Evolutionary conservation across 1,140 invertebrate species (phyloP), one percentile per base, ranked within the genome.

Genomic region (Chelonus insularis): DNA sequence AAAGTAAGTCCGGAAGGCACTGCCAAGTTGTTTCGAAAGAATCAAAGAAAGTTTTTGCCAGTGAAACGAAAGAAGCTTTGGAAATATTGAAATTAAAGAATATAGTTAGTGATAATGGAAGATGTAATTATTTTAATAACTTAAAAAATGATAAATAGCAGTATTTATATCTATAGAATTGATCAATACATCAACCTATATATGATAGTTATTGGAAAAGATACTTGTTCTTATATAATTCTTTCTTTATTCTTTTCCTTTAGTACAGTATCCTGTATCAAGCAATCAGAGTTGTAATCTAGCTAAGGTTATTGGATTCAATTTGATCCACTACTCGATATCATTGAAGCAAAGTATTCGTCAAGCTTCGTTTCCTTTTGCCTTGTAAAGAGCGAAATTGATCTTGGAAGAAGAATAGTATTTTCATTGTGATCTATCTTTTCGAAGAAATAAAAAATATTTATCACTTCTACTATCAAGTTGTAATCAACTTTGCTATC

Each of bases 241-340:
- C 18, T 25, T 43, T 18, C 45, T 29, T 61, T 37, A 36, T 16
- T 43, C 39, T 41, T 23, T 29, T 51, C 29, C 25, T 57, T 67
- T 61, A 4, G 25, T 3, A 29, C 3, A 29, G 25, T 67, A 64
- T 68, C 71, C 63, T 60, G 61, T 67, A 63, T 68, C 67, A 65
- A 47, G 43, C 64, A 65, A 65, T 64, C 64, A 47, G 62, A 70
- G 65, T 71, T 71, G 72, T 78, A 77, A 77, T 77, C 76, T 73
- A 64, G 45, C 62, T 18, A 62, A 71, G 74, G 71, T 77, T 78
- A 78, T 75, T 77, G 69, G 73, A 74, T 78, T 75, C 71, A 66
- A 71, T 76, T 73, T 75, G 72, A 78, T 77, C 73, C 70, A 73
- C 68, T 72, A 66, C 67, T 29, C 25, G 25, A 29, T 29, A 29